These are phyloP conservation scores for Temnothorax nylanderi DNA, from an alignment of 1,140 invertebrate genomes.

Conservation along the genomic window DNA sequence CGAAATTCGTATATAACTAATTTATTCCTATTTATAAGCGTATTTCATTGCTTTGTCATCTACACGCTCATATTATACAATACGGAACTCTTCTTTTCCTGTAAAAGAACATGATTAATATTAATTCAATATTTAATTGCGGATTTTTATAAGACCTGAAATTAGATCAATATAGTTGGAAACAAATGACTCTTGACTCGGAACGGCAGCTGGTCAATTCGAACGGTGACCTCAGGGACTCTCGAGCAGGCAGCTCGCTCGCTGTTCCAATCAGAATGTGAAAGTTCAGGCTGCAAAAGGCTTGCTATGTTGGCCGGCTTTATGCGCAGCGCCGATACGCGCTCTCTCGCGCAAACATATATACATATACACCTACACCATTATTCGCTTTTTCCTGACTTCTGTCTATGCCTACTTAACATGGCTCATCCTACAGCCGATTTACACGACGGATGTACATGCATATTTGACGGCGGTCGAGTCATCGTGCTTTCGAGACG, in stretches of 20 bases:
- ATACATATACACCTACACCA: slow-evolving; percentile 8
- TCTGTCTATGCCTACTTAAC: slow-evolving; percentile 8
- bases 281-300: slow-evolving; percentile 81
- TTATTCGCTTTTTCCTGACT: slow-evolving; percentile 8
- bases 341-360: slow-evolving; percentile 31
- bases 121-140: background rate
- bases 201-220: slow-evolving; percentile 47
- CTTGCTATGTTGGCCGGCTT: slow-evolving; percentile 66
- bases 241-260: slow-evolving; percentile 32
- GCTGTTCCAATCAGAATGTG: slow-evolving; percentile 80
- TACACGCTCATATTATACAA: background rate
- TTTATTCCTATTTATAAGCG: background rate
- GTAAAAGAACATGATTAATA: background rate
- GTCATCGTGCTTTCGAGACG: slow-evolving; percentile 1
- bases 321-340: slow-evolving; percentile 27
- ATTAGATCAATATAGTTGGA: background rate
- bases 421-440: background rate
- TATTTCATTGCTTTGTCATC: background rate
- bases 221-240: slow-evolving; percentile 46
- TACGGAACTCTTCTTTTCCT: background rate
- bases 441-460: slow-evolving; percentile 25
- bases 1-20: too few relatives aligned
- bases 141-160: background rate
- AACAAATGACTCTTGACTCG: slow-evolving; percentile 30
- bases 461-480: background rate